phyloP scores from a whole-genome alignment of 1,140 invertebrate genomes.

The Calephelis virginiensis region DNA sequence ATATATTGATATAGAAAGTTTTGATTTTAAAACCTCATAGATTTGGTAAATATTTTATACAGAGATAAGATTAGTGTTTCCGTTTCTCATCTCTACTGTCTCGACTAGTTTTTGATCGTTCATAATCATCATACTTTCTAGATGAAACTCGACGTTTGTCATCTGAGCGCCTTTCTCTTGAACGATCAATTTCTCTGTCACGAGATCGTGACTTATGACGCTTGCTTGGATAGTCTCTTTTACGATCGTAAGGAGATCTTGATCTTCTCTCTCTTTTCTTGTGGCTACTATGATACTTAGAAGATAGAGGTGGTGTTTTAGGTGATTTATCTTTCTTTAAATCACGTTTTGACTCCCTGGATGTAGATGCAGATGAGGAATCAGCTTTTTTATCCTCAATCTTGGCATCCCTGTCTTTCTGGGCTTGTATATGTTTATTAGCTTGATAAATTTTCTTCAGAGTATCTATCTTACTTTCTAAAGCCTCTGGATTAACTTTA shows the following conservation, averaged over 20 bases:
- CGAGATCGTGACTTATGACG: constrained; percentile 67
- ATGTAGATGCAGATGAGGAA: constrained; percentile 59
- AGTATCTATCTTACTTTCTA: constrained; percentile 67
- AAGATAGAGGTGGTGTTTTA: constrained; percentile 64
- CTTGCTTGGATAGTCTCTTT: constrained; percentile 69
- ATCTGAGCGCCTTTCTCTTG: constrained; percentile 58
- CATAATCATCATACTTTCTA: constrained; percentile 76
- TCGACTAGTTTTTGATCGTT: constrained; percentile 65
- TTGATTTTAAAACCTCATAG: too few relatives aligned
- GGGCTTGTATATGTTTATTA: constrained; percentile 64
- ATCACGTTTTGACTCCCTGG: constrained; percentile 60
- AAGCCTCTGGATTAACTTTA: constrained; percentile 82
- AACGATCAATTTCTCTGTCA: constrained; percentile 61
- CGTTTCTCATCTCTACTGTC: constrained; percentile 72
- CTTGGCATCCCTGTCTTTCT: constrained; percentile 60
- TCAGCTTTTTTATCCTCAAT: constrained; percentile 63
- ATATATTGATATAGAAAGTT: too few relatives aligned
- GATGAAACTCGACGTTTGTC: constrained; percentile 57
- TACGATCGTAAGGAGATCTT: constrained; percentile 73
- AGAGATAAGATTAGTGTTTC: constrained; percentile 56
- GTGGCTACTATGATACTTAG: constrained; percentile 71
- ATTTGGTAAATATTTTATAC: too few relatives aligned
- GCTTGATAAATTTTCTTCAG: constrained; percentile 71
- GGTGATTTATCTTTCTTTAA: constrained; percentile 70
- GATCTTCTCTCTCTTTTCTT: constrained; percentile 73